Evolutionary conservation across 2,888 invertebrate genomes (phyloP).

Genomic region (Tridacna gigas): DNA sequence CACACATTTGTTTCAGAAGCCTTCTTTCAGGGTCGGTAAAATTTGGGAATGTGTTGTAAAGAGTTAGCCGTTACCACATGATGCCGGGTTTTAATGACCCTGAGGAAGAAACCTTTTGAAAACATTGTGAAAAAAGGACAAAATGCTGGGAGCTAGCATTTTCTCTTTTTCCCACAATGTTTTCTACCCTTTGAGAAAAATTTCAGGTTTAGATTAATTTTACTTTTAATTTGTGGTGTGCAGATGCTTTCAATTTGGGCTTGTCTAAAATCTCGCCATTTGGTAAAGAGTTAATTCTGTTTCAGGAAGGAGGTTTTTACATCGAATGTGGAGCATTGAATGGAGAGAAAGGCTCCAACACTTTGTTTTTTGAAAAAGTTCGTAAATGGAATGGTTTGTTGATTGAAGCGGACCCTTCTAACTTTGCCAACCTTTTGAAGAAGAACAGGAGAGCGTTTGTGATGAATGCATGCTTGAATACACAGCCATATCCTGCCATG

Average conservation of each 20-base stretch:
- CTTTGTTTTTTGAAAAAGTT: constrained; percentile 90
- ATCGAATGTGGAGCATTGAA: constrained; percentile 89
- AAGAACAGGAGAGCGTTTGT: constrained; percentile 88
- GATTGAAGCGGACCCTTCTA: constrained; percentile 91
- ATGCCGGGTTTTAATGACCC: too few relatives aligned
- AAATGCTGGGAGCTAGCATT: too few relatives aligned
- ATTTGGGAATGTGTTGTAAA: too few relatives aligned
- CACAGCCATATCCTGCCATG: constrained; percentile 79
- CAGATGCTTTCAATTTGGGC: too few relatives aligned
- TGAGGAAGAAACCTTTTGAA: too few relatives aligned
- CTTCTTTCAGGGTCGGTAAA: neutral
- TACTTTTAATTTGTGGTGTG: too few relatives aligned
- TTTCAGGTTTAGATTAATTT: too few relatives aligned
- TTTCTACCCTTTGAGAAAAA: too few relatives aligned
- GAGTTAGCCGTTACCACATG: too few relatives aligned
- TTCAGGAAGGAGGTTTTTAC: constrained; percentile 88
- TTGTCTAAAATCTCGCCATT: too few relatives aligned
- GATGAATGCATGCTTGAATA: constrained; percentile 92
- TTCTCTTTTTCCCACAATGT: too few relatives aligned
- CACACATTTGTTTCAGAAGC: neutral
- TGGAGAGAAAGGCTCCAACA: constrained; percentile 88
- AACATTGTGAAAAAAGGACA: neutral
- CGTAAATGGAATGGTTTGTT: constrained; percentile 91
- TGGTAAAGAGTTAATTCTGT: too few relatives aligned
- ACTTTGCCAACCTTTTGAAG: constrained; percentile 89